These are phyloP conservation scores for Sarcophilus harrisii DNA, from an alignment of 2,797 vertebrate species.

Conservation along the genomic window DNA sequence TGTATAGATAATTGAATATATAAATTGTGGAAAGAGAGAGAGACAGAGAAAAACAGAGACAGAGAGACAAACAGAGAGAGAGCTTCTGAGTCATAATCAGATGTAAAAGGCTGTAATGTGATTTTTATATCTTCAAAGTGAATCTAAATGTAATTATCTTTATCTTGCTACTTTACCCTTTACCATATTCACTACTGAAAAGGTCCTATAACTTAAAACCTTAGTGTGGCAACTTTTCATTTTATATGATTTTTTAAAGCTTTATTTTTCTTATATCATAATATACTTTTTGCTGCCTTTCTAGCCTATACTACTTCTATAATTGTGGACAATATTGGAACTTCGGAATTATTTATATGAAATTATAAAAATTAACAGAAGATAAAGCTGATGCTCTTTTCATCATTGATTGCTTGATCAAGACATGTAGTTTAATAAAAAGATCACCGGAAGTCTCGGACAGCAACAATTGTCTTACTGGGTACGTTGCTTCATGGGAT, in stretches of 20 bases:
- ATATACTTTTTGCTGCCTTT: not conserved
- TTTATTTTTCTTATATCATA: not conserved
- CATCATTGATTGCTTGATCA: not conserved
- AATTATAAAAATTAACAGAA: slow-evolving; percentile 35
- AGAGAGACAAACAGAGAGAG: too few relatives aligned
- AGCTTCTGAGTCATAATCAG: not conserved
- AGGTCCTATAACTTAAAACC: not conserved
- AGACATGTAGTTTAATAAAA: not conserved
- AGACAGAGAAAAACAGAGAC: too few relatives aligned
- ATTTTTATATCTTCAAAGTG: not conserved
- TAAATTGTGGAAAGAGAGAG: not conserved
- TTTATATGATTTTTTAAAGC: not conserved
- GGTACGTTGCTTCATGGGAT: too few relatives aligned
- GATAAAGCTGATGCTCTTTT: slow-evolving; percentile 6
- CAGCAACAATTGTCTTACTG: not conserved
- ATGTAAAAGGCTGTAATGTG: not conserved
- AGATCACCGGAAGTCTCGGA: not conserved
- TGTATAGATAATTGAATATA: not conserved
- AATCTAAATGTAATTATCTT: not conserved
- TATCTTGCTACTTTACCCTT: not conserved
- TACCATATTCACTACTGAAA: not conserved
- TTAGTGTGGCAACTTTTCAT: not conserved
- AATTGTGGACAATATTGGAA: not conserved
- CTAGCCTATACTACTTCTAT: not conserved
- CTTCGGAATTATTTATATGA: not conserved